These are phyloP conservation scores for Neomicropteryx cornuta DNA, from an alignment of 1,140 invertebrate genomes.

Conservation along the genomic window DNA sequence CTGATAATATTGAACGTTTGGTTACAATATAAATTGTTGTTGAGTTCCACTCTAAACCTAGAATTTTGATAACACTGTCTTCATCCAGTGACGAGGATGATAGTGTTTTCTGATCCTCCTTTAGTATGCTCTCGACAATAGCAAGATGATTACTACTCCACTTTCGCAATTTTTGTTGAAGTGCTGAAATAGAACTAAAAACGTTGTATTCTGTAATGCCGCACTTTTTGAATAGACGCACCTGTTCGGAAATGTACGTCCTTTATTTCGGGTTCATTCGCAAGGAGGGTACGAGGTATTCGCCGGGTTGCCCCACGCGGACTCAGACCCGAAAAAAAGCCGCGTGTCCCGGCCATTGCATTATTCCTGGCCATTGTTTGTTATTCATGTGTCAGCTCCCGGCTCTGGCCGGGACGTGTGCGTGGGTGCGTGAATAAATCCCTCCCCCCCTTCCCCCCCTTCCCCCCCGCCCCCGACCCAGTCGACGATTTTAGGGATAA, in stretches of 20 bases:
- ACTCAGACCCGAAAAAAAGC: neutral
- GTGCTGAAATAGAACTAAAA: neutral
- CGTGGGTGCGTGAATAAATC: slow-evolving; percentile 17
- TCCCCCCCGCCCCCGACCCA: neutral
- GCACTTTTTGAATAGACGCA: no score
- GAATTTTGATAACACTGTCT: no score
- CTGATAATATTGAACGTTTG: no score
- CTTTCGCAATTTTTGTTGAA: no score
- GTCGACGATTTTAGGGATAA: neutral
- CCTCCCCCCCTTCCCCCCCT: slow-evolving; percentile 1
- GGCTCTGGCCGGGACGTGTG: slow-evolving; percentile 16
- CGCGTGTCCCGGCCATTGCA: slow-evolving; percentile 6
- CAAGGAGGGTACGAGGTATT: neutral
- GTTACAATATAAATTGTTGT: no score
- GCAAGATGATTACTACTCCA: no score
- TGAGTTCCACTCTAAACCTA: no score
- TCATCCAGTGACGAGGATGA: no score
- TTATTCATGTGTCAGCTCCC: slow-evolving; percentile 17
- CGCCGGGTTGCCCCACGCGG: neutral
- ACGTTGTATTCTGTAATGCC: neutral
- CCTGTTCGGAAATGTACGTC: no score
- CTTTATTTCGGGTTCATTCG: no score
- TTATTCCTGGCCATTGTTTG: slow-evolving; percentile 18
- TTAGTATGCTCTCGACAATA: no score
- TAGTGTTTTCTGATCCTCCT: no score